Percentiles rank a stretch among this genome's conserved stretches.
Conservation (phyloP, 2,113 vertebrate genomes). For the Psittacula cyanocephala region DNA sequence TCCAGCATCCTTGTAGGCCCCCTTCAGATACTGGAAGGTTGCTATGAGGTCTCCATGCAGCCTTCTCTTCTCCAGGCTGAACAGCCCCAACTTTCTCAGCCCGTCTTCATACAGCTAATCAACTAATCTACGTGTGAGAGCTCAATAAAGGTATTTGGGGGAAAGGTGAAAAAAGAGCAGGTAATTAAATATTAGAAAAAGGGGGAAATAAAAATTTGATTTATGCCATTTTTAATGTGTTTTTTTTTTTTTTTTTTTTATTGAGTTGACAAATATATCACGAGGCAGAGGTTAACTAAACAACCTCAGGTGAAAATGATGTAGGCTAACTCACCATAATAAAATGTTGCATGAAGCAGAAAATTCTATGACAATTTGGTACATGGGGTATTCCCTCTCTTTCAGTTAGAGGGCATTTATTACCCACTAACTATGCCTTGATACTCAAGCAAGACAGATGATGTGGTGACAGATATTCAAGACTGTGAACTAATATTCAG, state of each 20-base stretch:
- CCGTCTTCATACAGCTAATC: not conserved
- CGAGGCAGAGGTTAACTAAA: slow-evolving; percentile 45
- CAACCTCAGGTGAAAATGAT: slow-evolving; percentile 1
- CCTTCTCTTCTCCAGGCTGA: too few species aligned
- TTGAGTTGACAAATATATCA: slow-evolving; percentile 40
- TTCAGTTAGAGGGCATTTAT: slow-evolving; percentile 54
- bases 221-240: not conserved
- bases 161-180: slow-evolving; percentile 39
- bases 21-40: too few species aligned
- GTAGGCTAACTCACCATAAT: not conserved
- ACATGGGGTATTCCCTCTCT: not conserved
- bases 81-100: too few species aligned
- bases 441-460: slow-evolving; percentile 44
- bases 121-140: slow-evolving; percentile 27
- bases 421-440: not conserved
- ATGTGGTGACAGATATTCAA: slow-evolving; percentile 57
- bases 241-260: not conserved
- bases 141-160: not conserved
- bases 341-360: slow-evolving; percentile 51
- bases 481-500: slow-evolving; percentile 13
- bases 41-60: too few species aligned
- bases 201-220: slow-evolving; percentile 5
- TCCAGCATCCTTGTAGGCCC: too few species aligned
- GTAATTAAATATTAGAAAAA: slow-evolving; percentile 36
- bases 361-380: slow-evolving; percentile 39